These are phyloP conservation scores for Heteronetta atricapilla DNA, from an alignment of 2,113 vertebrate species.

Conservation along the genomic window DNA sequence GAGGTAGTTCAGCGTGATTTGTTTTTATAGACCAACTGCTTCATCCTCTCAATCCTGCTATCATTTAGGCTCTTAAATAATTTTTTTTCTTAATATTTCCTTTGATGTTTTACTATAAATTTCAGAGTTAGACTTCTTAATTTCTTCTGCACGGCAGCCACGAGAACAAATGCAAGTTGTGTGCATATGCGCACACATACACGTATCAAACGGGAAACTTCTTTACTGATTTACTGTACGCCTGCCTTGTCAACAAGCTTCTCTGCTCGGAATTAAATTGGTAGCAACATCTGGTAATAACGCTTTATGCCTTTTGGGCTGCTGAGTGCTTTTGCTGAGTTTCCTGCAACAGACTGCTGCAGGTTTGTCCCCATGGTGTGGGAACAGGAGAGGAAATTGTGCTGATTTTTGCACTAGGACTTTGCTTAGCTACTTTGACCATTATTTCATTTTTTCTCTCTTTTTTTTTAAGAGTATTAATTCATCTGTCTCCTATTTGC, in stretches of 20 bases:
- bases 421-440: neutral
- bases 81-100: neutral
- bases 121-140: slow-evolving; percentile 6
- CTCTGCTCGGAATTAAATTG: slow-evolving; percentile 1
- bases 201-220: neutral
- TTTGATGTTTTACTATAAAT: slow-evolving; percentile 16
- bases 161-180: neutral
- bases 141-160: neutral
- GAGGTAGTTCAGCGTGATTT: slow-evolving; percentile 29
- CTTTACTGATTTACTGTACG: neutral
- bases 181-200: neutral
- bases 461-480: neutral
- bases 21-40: slow-evolving; percentile 52
- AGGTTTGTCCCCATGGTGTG: neutral
- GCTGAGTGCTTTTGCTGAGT: neutral
- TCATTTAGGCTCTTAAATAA: slow-evolving; percentile 14
- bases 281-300: neutral
- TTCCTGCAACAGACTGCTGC: neutral
- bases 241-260: neutral
- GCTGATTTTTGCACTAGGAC: neutral
- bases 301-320: neutral
- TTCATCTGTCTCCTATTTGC: neutral
- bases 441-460: neutral
- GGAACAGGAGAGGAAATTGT: neutral
- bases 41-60: neutral